A percentile compares a stretch with the other conserved stretches of the same genome.
These are phyloP conservation scores for Mixornis gularis DNA, from an alignment of 2,113 vertebrate genomes.

Conservation along the genomic window DNA sequence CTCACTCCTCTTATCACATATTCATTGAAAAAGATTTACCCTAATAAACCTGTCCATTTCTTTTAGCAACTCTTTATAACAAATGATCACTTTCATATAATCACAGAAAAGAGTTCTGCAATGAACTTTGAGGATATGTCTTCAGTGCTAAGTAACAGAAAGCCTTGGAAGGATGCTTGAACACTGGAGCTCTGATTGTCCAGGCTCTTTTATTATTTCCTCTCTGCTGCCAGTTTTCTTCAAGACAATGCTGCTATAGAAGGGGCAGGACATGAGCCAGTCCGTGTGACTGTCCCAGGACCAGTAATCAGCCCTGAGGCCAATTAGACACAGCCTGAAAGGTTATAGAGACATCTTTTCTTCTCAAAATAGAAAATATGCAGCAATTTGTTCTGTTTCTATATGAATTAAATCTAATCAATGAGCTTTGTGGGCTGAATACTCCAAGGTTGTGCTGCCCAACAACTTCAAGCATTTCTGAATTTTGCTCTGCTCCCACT, in stretches of 20 bases:
- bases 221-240: background rate
- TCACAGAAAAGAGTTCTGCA: background rate
- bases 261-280: background rate
- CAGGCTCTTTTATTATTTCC: constrained; percentile 3
- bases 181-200: constrained; percentile 6
- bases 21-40: background rate
- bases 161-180: background rate
- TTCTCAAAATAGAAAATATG: constrained; percentile 33
- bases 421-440: background rate
- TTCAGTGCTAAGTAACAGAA: background rate
- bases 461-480: background rate
- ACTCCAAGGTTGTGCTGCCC: background rate
- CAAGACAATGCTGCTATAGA: constrained; percentile 35
- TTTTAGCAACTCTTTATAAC: background rate
- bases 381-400: constrained; percentile 8
- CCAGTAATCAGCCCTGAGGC: constrained; percentile 12
- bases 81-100: background rate
- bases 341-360: constrained; percentile 24
- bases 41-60: background rate
- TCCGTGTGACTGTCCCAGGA: background rate
- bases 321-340: background rate
- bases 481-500: background rate
- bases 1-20: background rate
- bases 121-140: background rate
- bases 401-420: background rate